Conservation (phyloP, 2,888 invertebrate species). For the Parnassius orleans region DNA sequence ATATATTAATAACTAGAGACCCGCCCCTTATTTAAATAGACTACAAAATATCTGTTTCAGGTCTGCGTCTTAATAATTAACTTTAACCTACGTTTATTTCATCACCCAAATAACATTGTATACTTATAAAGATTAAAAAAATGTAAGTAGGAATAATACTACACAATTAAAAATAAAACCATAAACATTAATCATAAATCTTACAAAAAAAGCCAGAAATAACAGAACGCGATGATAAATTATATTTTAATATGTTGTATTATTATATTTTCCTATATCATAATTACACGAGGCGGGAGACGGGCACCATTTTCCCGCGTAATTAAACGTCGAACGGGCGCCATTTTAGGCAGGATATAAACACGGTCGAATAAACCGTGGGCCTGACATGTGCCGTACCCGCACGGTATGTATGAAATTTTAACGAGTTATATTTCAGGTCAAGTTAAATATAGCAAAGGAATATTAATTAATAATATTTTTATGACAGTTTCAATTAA, state of each 20-base stretch:
- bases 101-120: too few species aligned
- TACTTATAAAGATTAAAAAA: too few species aligned
- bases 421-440: conserved; percentile 30
- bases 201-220: background rate
- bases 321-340: conserved; percentile 63
- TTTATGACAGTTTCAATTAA: conserved; percentile 17
- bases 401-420: conserved; percentile 25
- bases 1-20: too few species aligned
- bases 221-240: conserved; percentile 11
- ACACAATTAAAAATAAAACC: too few species aligned
- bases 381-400: conserved; percentile 34
- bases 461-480: conserved; percentile 2
- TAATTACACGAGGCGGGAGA: conserved; percentile 23
- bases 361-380: conserved; percentile 2
- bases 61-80: too few species aligned
- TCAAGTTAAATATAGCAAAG: conserved; percentile 11
- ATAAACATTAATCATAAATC: too few species aligned
- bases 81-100: too few species aligned
- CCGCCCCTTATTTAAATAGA: too few species aligned
- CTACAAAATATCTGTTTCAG: too few species aligned
- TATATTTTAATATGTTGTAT: conserved; percentile 6
- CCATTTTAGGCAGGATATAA: conserved; percentile 54
- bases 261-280: conserved; percentile 5
- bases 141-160: too few species aligned
- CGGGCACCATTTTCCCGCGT: conserved; percentile 48